Evolutionary conservation across 1,140 invertebrate species (phyloP).

Genomic region (Epicauta chinensis): DNA sequence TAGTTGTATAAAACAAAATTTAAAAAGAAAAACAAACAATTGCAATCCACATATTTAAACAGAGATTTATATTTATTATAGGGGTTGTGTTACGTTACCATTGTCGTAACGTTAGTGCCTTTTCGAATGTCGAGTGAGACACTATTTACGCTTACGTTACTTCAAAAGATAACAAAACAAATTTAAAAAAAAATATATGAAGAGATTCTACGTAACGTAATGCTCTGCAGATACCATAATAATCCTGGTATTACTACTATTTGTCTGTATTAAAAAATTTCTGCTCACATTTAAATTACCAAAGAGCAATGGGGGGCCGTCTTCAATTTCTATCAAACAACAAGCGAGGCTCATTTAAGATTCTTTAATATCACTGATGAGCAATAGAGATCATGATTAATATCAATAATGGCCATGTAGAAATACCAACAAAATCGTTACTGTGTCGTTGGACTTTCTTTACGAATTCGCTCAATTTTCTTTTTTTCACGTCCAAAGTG

Average conservation of each 20-base stretch:
- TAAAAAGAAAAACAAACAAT: constrained; percentile 38
- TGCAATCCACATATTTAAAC: constrained; percentile 40
- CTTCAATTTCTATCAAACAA: background rate
- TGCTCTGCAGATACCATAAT: background rate
- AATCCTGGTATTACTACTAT: too few species aligned
- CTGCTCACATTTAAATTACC: too few species aligned
- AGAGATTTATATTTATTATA: constrained; percentile 43
- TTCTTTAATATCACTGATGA: constrained; percentile 14
- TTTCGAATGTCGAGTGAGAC: constrained; percentile 44
- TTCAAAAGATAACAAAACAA: too few species aligned
- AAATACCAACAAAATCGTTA: constrained; percentile 3
- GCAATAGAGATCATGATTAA: constrained; percentile 30
- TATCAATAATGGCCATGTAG: constrained; percentile 27
- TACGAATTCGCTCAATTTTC: background rate
- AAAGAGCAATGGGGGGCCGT: too few species aligned
- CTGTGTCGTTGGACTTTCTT: background rate
- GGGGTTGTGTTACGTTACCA: constrained; percentile 43
- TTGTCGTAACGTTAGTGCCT: constrained; percentile 43
- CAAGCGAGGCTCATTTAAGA: constrained; percentile 5
- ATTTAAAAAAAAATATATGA: too few species aligned
- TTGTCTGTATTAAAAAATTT: too few species aligned
- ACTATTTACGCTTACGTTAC: constrained; percentile 27
- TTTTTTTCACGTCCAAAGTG: too few species aligned
- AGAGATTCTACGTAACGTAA: constrained; percentile 10
- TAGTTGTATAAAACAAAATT: background rate